phyloP scores from a whole-genome alignment of 1,140 invertebrate species.

The Drosophila triauraria region DNA sequence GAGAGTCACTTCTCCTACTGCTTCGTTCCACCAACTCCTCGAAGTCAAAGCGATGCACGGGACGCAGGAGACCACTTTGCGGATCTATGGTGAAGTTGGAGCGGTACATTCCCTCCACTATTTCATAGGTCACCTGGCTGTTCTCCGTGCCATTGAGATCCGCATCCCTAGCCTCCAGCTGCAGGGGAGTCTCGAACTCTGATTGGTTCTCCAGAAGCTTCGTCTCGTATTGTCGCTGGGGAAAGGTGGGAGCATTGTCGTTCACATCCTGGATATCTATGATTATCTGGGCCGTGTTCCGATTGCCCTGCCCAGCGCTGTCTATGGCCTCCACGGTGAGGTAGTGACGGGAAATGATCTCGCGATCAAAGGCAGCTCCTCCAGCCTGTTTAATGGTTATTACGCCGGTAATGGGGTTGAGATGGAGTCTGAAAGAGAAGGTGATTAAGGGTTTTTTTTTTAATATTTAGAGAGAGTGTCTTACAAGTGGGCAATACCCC shows the following conservation, averaged over 20 bases:
- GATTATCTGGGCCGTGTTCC: slow-evolving; percentile 94
- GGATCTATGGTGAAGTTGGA: slow-evolving; percentile 94
- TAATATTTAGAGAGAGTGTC: no score
- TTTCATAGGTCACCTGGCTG: slow-evolving; percentile 93
- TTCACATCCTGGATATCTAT: slow-evolving; percentile 95
- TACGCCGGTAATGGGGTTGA: slow-evolving; percentile 93
- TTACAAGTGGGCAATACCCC: slow-evolving; percentile 92
- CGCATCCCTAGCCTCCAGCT: slow-evolving; percentile 93
- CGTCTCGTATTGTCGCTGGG: slow-evolving; percentile 93
- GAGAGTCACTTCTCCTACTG: slow-evolving; percentile 21
- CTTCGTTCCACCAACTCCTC: slow-evolving; percentile 87
- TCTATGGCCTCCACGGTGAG: slow-evolving; percentile 96
- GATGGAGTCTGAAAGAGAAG: slow-evolving; percentile 87
- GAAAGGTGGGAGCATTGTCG: slow-evolving; percentile 93
- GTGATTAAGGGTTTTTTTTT: not conserved
- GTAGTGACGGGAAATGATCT: slow-evolving; percentile 94
- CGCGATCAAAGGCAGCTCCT: slow-evolving; percentile 92
- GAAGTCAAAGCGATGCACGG: slow-evolving; percentile 91
- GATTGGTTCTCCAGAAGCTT: slow-evolving; percentile 92
- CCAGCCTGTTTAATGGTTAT: slow-evolving; percentile 92
- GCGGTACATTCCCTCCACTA: slow-evolving; percentile 90
- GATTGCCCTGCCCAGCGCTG: slow-evolving; percentile 93
- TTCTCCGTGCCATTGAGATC: slow-evolving; percentile 95
- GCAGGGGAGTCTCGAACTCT: slow-evolving; percentile 91
- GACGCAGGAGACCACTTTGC: slow-evolving; percentile 89